phyloP scores from a whole-genome alignment of 2,888 invertebrate species.

The Acholoe squamosa region DNA sequence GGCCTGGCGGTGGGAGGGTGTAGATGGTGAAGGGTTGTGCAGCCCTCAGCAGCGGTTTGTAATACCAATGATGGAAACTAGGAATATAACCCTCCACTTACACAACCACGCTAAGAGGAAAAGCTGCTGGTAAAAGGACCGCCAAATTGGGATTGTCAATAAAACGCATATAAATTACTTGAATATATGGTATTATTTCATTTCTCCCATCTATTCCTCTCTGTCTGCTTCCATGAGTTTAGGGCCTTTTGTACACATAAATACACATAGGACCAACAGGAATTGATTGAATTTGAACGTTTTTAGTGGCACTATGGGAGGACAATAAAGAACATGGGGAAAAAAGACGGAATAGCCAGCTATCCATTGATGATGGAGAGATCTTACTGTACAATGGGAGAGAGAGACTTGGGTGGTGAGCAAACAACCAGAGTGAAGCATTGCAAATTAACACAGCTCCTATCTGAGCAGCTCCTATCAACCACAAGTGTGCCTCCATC shows the following conservation, averaged over 20 bases:
- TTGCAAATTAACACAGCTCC: slow-evolving; percentile 3
- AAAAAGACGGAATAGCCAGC: background rate
- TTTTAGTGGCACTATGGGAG: background rate
- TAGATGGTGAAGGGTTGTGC: background rate
- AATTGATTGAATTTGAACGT: background rate
- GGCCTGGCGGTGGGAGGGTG: background rate
- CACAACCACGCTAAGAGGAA: background rate
- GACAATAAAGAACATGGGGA: background rate
- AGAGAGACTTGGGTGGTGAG: background rate
- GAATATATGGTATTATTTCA: background rate
- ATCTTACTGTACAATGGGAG: background rate
- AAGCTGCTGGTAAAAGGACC: background rate
- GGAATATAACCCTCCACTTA: background rate
- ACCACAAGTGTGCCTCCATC: too few species aligned
- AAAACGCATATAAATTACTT: background rate
- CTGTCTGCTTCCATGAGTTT: background rate
- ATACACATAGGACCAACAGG: background rate
- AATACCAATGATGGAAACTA: background rate
- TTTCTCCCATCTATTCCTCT: background rate
- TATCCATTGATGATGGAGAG: background rate
- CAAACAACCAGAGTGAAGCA: background rate
- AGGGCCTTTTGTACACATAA: background rate
- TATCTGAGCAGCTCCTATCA: background rate
- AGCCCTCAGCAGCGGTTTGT: background rate
- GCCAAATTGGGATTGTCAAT: background rate